Percentiles rank a stretch among this genome's conserved stretches.
Conservation (phyloP, 1,140 invertebrate species). For the Nomia melanderi region DNA sequence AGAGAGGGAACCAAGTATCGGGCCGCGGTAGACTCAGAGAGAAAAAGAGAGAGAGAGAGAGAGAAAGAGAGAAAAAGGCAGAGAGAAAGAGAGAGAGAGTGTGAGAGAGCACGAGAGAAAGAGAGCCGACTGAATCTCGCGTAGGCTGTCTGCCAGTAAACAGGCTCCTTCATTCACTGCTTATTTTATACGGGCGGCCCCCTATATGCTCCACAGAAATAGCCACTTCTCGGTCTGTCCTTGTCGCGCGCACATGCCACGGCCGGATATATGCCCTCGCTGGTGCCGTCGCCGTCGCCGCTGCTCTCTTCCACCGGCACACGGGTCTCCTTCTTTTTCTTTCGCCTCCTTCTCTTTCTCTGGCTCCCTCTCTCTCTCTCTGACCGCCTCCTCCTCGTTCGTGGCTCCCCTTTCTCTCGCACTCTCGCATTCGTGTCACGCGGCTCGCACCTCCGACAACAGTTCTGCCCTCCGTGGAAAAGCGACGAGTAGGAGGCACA, state of each 20-base stretch:
- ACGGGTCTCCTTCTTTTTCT: conserved; percentile 20
- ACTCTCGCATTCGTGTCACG: conserved; percentile 73
- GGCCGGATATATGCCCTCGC: conserved; percentile 52
- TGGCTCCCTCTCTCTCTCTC: conserved; percentile 27
- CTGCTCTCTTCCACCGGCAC: not conserved
- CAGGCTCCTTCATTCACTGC: conserved; percentile 79
- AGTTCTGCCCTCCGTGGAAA: conserved; percentile 58
- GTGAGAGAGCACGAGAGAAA: conserved; percentile 48
- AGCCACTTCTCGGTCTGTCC: conserved; percentile 69
- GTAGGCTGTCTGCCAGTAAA: conserved; percentile 77
- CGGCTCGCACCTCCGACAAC: conserved; percentile 65
- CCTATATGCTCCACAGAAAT: conserved; percentile 75
- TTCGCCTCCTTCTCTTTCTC: conserved; percentile 36
- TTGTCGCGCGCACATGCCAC: conserved; percentile 52
- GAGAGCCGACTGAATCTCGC: conserved; percentile 69
- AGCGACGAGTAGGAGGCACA: conserved; percentile 51
- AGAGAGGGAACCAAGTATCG: conserved; percentile 42
- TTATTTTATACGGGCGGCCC: conserved; percentile 75
- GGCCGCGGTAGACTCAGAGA: conserved; percentile 29
- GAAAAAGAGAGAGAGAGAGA: not conserved
- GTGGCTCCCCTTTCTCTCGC: conserved; percentile 66
- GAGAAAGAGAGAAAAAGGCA: conserved; percentile 38
- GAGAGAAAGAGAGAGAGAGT: conserved; percentile 40
- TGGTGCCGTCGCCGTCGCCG: not conserved
- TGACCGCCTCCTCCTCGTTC: conserved; percentile 19